A percentile compares a stretch with the other conserved stretches of the same genome.
Evolutionary conservation across 2,797 vertebrate species (phyloP).

Genomic region (Manis pentadactyla): DNA sequence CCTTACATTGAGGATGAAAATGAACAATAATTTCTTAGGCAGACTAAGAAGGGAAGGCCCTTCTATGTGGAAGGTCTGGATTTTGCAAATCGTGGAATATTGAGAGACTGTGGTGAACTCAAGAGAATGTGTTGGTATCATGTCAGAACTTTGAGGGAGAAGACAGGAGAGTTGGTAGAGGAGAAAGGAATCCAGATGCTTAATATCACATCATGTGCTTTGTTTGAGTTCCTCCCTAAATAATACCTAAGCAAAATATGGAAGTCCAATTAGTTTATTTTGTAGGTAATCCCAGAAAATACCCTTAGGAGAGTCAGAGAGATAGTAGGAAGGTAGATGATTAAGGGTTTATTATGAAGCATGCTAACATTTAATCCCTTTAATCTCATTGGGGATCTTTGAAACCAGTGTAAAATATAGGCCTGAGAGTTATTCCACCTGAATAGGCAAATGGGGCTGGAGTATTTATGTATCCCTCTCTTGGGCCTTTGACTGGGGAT

Average conservation of each 20-base stretch:
- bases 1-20: background rate
- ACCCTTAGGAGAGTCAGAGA: background rate
- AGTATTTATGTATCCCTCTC: background rate
- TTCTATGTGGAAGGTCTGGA: background rate
- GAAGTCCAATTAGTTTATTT: background rate
- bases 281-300: constrained; percentile 8
- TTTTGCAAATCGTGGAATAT: background rate
- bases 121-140: background rate
- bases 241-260: background rate
- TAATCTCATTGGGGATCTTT: background rate
- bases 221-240: background rate
- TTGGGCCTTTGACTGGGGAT: background rate
- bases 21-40: background rate
- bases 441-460: background rate
- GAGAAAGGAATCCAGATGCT: background rate
- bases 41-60: background rate
- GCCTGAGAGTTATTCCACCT: background rate
- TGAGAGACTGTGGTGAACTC: background rate
- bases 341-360: background rate
- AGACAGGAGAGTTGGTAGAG: background rate
- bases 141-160: background rate
- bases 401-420: background rate
- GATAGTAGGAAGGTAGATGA: background rate
- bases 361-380: background rate
- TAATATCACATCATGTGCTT: background rate